Evolutionary conservation across 2,888 invertebrate species (phyloP).

Genomic region (Noctua janthe): DNA sequence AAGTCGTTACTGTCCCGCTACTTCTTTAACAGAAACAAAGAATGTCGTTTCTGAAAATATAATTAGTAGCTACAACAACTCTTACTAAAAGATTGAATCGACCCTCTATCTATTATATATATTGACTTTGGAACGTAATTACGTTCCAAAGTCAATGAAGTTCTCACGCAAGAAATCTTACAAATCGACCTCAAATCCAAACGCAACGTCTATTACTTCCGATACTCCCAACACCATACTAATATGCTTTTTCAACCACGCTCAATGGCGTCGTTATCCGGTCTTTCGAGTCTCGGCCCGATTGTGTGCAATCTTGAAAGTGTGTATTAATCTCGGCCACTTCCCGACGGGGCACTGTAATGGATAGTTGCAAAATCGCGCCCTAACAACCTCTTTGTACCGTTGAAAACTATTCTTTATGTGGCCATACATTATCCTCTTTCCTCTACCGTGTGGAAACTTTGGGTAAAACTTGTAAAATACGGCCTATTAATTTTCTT

Average conservation of each 20-base stretch:
- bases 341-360: slow-evolving; percentile 74
- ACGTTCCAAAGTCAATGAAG: neutral
- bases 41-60: neutral
- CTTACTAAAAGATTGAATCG: neutral
- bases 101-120: no score
- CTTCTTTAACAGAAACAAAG: neutral
- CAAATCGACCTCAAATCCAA: slow-evolving; percentile 5
- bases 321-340: slow-evolving; percentile 73
- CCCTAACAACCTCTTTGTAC: slow-evolving; percentile 71
- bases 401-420: slow-evolving; percentile 71
- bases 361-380: slow-evolving; percentile 73
- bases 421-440: slow-evolving; percentile 48
- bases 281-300: slow-evolving; percentile 36
- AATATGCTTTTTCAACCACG: slow-evolving; percentile 19
- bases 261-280: slow-evolving; percentile 52
- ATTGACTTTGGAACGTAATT: no score
- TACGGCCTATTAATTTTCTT: slow-evolving; percentile 8
- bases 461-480: slow-evolving; percentile 3
- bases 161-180: neutral
- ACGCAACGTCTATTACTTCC: slow-evolving; percentile 4
- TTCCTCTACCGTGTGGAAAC: slow-evolving; percentile 3
- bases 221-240: slow-evolving; percentile 9
- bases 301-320: slow-evolving; percentile 58
- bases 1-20: no score
- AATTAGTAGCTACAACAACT: neutral